phyloP scores from a whole-genome alignment of 2,113 vertebrate species.

The Fregata magnificens region DNA sequence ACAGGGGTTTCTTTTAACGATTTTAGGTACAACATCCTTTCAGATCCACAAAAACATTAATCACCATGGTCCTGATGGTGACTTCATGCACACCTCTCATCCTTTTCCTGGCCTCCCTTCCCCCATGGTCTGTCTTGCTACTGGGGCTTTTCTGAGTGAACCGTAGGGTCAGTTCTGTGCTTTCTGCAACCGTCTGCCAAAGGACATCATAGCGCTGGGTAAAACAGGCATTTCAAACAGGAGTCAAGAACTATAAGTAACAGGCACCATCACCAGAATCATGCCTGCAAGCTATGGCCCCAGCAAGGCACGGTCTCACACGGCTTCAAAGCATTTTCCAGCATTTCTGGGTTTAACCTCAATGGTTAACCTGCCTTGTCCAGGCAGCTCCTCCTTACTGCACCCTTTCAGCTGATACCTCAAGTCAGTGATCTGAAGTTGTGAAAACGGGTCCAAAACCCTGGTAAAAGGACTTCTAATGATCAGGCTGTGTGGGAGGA shows the following conservation, averaged over 20 bases:
- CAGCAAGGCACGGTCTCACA: neutral
- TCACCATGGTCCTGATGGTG: too few species aligned
- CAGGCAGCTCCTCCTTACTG: neutral
- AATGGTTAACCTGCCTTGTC: neutral
- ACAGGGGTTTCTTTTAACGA: neutral
- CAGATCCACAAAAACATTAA: neutral
- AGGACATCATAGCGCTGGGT: too few species aligned
- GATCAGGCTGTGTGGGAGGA: neutral
- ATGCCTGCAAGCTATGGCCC: neutral
- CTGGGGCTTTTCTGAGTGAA: neutral
- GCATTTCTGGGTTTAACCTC: neutral
- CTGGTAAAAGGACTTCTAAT: neutral
- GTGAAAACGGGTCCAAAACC: neutral
- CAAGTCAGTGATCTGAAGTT: neutral
- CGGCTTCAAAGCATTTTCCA: neutral
- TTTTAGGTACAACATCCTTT: neutral
- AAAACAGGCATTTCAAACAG: neutral
- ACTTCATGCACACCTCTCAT: neutral
- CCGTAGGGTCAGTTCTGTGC: neutral
- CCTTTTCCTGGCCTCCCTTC: neutral
- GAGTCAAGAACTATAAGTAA: neutral
- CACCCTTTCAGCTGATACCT: neutral
- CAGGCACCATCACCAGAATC: neutral
- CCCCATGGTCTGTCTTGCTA: neutral
- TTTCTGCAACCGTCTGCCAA: neutral